These are phyloP conservation scores for Drosophila prosaltans DNA, from an alignment of 1,140 invertebrate species.

Conservation along the genomic window DNA sequence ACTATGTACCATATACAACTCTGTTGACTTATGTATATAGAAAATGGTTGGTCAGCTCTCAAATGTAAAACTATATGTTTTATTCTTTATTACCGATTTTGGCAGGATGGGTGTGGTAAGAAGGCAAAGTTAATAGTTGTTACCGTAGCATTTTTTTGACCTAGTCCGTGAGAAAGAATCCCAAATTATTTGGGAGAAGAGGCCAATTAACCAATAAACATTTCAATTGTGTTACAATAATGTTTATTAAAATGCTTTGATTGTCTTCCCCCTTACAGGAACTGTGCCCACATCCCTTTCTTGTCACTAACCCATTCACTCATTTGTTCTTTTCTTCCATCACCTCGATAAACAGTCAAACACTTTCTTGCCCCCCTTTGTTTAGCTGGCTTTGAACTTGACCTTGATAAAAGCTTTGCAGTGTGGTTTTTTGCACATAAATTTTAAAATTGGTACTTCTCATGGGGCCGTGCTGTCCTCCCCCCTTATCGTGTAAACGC, in stretches of 20 bases:
- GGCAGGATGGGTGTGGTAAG: too few species aligned
- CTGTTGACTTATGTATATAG: too few species aligned
- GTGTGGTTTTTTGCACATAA: slow-evolving; percentile 77
- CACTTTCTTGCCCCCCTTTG: slow-evolving; percentile 12
- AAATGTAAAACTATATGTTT: too few species aligned
- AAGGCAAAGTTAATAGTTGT: too few species aligned
- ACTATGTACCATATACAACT: too few species aligned
- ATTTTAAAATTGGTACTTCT: slow-evolving; percentile 75
- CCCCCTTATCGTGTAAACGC: background rate
- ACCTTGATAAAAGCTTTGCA: slow-evolving; percentile 78
- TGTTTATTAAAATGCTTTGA: slow-evolving; percentile 39
- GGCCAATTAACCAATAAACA: background rate
- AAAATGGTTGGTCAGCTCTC: too few species aligned
- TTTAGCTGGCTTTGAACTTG: slow-evolving; percentile 60
- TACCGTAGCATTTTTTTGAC: background rate
- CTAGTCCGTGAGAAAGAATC: background rate
- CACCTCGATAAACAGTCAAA: slow-evolving; percentile 76
- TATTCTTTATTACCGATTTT: too few species aligned
- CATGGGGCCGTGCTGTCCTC: slow-evolving; percentile 28
- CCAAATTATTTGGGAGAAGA: background rate
- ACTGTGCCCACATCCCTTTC: slow-evolving; percentile 33
- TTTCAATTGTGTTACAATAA: slow-evolving; percentile 55
- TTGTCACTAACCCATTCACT: slow-evolving; percentile 35
- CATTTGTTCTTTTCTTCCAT: slow-evolving; percentile 44
- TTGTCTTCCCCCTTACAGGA: background rate